These are phyloP conservation scores for Clarias pachynema DNA, from an alignment of 2,797 vertebrate genomes.

Conservation along the genomic window DNA sequence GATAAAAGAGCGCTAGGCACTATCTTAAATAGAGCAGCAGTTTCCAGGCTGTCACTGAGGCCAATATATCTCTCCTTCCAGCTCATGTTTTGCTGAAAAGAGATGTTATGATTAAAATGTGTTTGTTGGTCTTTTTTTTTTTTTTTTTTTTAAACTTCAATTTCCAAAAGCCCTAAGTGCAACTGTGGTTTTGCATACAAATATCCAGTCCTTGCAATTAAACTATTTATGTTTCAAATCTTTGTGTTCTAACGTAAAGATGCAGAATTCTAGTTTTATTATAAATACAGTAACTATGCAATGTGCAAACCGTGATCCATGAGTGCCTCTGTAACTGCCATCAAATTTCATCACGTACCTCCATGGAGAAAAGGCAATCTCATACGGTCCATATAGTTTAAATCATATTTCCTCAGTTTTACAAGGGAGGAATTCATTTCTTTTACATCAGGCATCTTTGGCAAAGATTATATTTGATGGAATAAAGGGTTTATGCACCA, in stretches of 20 bases:
- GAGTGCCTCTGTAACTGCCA: conserved; percentile 6
- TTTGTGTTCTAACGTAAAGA: not conserved
- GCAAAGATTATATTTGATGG: conserved; percentile 29
- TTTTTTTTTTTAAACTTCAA: not conserved
- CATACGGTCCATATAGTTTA: conserved; percentile 22
- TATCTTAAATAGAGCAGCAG: conserved; percentile 39
- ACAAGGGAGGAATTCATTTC: conserved; percentile 25
- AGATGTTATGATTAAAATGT: not conserved
- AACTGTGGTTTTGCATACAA: not conserved
- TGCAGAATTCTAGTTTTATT: not conserved
- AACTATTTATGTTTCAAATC: not conserved
- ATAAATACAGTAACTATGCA: not conserved
- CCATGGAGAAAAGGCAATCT: conserved; percentile 19
- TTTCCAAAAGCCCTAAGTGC: not conserved
- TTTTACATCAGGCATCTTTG: conserved; percentile 40
- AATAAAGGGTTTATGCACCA: conserved; percentile 35
- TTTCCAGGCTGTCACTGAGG: conserved; percentile 26
- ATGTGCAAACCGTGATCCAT: conserved; percentile 5
- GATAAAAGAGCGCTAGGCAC: conserved; percentile 39
- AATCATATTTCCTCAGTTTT: conserved; percentile 37
- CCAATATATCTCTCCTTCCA: conserved; percentile 25
- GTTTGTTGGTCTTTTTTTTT: not conserved
- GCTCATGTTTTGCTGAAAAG: not conserved
- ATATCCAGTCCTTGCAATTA: not conserved
- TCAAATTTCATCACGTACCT: conserved; percentile 28